Evolutionary conservation across 2,797 vertebrate genomes (phyloP).

Genomic region (Picus viridis): DNA sequence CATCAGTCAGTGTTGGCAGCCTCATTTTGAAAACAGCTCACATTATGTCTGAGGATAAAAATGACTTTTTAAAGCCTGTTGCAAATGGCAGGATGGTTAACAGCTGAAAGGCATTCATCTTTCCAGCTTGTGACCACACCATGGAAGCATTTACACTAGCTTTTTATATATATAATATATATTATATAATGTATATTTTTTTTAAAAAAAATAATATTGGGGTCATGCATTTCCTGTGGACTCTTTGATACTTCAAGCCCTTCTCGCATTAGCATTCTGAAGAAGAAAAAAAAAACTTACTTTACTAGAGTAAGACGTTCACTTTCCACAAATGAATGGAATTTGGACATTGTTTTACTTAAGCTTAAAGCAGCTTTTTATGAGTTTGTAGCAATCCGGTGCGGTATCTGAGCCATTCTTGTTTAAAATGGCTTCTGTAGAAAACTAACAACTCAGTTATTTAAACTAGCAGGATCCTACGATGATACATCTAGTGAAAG

Average conservation of each 20-base stretch:
- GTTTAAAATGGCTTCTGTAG: slow-evolving; percentile 82
- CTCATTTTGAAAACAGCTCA: slow-evolving; percentile 87
- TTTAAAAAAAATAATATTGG: slow-evolving; percentile 83
- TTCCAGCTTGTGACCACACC: slow-evolving; percentile 80
- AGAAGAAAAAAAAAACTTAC: slow-evolving; percentile 78
- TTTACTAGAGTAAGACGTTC: slow-evolving; percentile 80
- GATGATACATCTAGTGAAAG: slow-evolving; percentile 82
- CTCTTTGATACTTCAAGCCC: slow-evolving; percentile 84
- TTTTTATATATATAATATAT: slow-evolving; percentile 85
- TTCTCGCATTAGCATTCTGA: slow-evolving; percentile 83
- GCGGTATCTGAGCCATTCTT: slow-evolving; percentile 82
- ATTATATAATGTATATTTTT: slow-evolving; percentile 86
- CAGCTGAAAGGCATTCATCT: slow-evolving; percentile 85
- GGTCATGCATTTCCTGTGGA: slow-evolving; percentile 84
- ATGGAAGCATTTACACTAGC: slow-evolving; percentile 82
- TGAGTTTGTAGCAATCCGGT: slow-evolving; percentile 83
- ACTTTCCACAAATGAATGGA: slow-evolving; percentile 81
- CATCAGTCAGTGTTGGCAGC: slow-evolving; percentile 81
- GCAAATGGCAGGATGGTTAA: slow-evolving; percentile 90
- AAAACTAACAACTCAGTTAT: slow-evolving; percentile 82
- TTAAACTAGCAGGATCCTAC: slow-evolving; percentile 84
- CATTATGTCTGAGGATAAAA: slow-evolving; percentile 81
- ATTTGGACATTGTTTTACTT: slow-evolving; percentile 83
- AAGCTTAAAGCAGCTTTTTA: slow-evolving; percentile 85
- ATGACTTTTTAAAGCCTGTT: slow-evolving; percentile 80